Evolutionary conservation across 2,888 invertebrate species (phyloP).

Genomic region (Terebella lapidaria): DNA sequence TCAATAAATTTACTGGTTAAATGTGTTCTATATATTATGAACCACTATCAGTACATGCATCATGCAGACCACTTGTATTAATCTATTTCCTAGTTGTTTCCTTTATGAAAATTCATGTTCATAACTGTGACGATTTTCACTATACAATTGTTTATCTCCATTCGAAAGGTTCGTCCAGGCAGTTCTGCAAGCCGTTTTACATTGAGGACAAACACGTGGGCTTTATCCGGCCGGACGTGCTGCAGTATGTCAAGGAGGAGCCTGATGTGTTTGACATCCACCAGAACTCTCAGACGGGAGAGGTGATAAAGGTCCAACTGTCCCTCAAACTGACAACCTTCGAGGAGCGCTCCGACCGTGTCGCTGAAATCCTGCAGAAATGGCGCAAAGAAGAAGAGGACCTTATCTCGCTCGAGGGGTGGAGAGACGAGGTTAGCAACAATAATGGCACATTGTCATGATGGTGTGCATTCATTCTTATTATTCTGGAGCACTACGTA

Average conservation of each 20-base stretch:
- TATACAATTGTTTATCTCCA: too few relatives aligned
- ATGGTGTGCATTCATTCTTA: too few relatives aligned
- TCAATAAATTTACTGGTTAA: too few relatives aligned
- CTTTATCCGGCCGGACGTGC: slow-evolving; percentile 76
- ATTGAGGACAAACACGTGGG: slow-evolving; percentile 87
- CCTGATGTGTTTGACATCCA: slow-evolving; percentile 63
- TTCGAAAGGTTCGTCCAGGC: slow-evolving; percentile 66
- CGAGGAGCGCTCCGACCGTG: slow-evolving; percentile 70
- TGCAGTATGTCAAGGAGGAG: slow-evolving; percentile 69
- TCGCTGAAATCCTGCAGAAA: slow-evolving; percentile 74
- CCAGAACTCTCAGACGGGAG: slow-evolving; percentile 7
- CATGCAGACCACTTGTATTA: too few relatives aligned
- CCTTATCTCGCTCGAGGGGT: slow-evolving; percentile 66
- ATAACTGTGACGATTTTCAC: too few relatives aligned
- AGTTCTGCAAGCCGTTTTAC: slow-evolving; percentile 78
- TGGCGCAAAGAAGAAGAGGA: slow-evolving; percentile 69
- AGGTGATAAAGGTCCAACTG: slow-evolving; percentile 10
- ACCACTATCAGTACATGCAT: too few relatives aligned
- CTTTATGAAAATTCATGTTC: too few relatives aligned
- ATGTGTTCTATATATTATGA: too few relatives aligned
- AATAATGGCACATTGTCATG: too few relatives aligned
- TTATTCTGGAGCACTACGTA: too few relatives aligned
- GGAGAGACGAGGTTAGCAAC: slow-evolving; percentile 78
- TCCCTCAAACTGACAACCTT: slow-evolving; percentile 67
- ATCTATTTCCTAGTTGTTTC: too few relatives aligned